phyloP scores from a whole-genome alignment of 2,113 vertebrate genomes.

The Pao palembangensis region DNA sequence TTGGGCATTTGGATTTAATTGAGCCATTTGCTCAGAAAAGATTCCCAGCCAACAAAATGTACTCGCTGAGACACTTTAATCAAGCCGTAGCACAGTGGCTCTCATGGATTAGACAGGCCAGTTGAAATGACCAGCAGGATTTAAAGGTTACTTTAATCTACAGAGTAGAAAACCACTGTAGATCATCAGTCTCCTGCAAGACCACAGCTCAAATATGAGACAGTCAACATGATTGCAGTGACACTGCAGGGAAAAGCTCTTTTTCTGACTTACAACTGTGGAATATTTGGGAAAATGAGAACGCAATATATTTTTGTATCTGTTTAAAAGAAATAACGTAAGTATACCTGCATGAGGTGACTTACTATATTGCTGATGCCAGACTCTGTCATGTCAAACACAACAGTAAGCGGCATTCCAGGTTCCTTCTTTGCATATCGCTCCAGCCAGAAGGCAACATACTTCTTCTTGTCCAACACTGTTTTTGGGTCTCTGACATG shows the following conservation, averaged over 20 bases:
- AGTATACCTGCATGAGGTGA: conserved; percentile 6
- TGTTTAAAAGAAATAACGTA: not conserved
- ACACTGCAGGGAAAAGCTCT: not conserved
- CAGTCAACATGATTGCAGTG: conserved; percentile 1
- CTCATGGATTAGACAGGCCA: conserved; percentile 58
- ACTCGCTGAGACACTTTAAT: conserved; percentile 14
- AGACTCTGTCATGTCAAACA: conserved; percentile 95
- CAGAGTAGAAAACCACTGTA: conserved; percentile 58
- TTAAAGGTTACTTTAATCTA: conserved; percentile 74
- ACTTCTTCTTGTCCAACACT: conserved; percentile 87
- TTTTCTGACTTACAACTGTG: not conserved
- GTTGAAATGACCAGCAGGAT: conserved; percentile 66
- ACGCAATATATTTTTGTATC: too few species aligned
- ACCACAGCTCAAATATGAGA: conserved; percentile 20
- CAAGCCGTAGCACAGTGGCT: conserved; percentile 38
- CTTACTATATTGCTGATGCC: conserved; percentile 93
- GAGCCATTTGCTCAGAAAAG: conserved; percentile 38
- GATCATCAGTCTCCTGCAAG: conserved; percentile 45
- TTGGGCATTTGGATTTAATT: conserved; percentile 42
- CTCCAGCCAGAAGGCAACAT: conserved; percentile 96
- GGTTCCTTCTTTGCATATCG: conserved; percentile 89
- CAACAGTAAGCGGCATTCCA: conserved; percentile 90
- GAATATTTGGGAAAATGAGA: too few species aligned
- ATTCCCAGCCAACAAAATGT: conserved; percentile 24
- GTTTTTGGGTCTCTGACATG: conserved; percentile 88